These are phyloP conservation scores for Otus sunia DNA, from an alignment of 2,113 vertebrate species.

Conservation along the genomic window DNA sequence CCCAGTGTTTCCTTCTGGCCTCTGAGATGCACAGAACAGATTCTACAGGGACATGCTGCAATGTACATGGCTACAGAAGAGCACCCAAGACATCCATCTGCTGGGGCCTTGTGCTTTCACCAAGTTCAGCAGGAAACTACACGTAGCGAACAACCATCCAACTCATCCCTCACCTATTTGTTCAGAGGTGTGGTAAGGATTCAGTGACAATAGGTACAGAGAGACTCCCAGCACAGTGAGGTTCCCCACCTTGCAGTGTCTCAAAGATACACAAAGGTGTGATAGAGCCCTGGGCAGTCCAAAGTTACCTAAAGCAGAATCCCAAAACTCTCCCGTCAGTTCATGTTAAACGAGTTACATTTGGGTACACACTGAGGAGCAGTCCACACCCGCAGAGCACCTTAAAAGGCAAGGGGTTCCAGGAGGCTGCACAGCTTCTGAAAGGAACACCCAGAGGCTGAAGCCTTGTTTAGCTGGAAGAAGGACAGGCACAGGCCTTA, in stretches of 20 bases:
- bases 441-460: not conserved
- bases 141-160: not conserved
- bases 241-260: not conserved
- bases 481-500: constrained; percentile 54
- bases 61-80: not conserved
- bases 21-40: not conserved
- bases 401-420: not conserved
- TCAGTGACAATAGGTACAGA: not conserved
- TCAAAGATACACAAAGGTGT: accelerated
- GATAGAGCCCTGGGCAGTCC: not conserved
- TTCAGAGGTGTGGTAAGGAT: not conserved
- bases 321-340: not conserved
- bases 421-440: not conserved
- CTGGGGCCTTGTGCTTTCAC: not conserved
- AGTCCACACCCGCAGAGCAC: not conserved
- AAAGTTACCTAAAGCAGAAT: not conserved
- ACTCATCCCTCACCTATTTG: not conserved
- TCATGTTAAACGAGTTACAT: not conserved
- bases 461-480: not conserved
- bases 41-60: not conserved
- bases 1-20: not conserved
- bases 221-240: not conserved
- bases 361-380: not conserved
- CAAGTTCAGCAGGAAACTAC: not conserved
- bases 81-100: not conserved